Base-by-base conservation (phyloP, 2,797 vertebrate species). In the Gymnocypris eckloni region DNA sequence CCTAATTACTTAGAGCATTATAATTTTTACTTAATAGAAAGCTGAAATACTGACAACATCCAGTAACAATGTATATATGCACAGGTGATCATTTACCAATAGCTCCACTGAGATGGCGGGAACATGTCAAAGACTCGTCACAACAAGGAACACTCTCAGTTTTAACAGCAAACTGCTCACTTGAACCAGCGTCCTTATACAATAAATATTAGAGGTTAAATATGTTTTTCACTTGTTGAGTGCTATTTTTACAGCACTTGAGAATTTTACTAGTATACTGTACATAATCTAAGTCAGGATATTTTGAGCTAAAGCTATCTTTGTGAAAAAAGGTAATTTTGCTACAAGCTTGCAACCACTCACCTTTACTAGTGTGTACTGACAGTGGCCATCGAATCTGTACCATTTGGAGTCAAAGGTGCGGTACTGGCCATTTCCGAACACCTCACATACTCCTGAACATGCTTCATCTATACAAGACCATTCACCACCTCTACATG, bases 401-500 rank as follows among this genome's bases (percentile, higher is more conserved):
- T 93, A 97, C 93, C 93, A 95, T 82, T 94, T 94, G 52, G 93
- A 94, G 91, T 97, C 96, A 91, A 97, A 97, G 1, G 95, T 96
- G 91, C 91, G 92, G 70, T 94, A 92, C 59, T 97, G 96, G 22
- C 96, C 96, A 33, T 97, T 96, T 64, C 97, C 97, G 37, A 95
- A 96, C 77, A 97, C 94, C 75, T 96, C 95, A 88, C 97, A 97
- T 12, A 91, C 93, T 43, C 93, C 93, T 11, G 94, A 86, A 89
- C 96, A 97, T 0, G 92, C 90, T 41, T 94, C 71, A 10, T 94
- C 88, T 4, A 18, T 87, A 90, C 96, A 97, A 2, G 39, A 75
- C 97, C 97, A 97, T 77, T 91, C 90, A 22, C 96, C 96, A 76
- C 91, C 90, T 66, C 82, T 33, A 59, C 97, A 97, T 33, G 86